A percentile compares a stretch with the other conserved stretches of the same genome.
Conservation (phyloP, 2,797 vertebrate genomes). For the Myotis planiceps region DNA sequence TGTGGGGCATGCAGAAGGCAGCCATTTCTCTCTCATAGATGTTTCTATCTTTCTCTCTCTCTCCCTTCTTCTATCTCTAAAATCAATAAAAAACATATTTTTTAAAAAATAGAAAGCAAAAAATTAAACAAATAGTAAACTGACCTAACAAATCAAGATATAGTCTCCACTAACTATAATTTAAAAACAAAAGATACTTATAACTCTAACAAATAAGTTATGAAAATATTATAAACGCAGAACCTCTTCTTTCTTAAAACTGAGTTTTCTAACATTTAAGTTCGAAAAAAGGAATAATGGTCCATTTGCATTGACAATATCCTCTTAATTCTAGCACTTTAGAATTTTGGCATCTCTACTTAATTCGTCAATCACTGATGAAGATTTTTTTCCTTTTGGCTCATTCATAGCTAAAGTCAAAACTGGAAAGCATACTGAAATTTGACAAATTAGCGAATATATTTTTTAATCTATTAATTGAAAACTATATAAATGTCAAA, state of each 20-base stretch:
- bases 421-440: not conserved
- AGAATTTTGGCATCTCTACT: conserved; percentile 39
- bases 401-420: conserved; percentile 30
- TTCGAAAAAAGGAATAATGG: too few species aligned
- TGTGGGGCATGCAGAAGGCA: too few species aligned
- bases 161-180: not conserved
- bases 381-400: not conserved
- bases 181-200: conserved; percentile 43
- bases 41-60: too few species aligned
- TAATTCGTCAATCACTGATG: not conserved
- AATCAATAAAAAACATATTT: too few species aligned
- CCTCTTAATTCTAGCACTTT: conserved; percentile 49
- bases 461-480: not conserved
- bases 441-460: not conserved
- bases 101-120: too few species aligned
- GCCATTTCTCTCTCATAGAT: too few species aligned
- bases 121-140: not conserved
- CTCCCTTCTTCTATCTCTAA: too few species aligned
- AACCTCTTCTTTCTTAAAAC: conserved; percentile 10
- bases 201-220: not conserved
- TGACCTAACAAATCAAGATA: conserved; percentile 6
- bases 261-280: not conserved
- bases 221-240: not conserved
- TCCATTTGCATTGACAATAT: not conserved
- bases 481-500: not conserved